phyloP scores from a whole-genome alignment of 1,140 invertebrate species.

The Pomacea maculata region DNA sequence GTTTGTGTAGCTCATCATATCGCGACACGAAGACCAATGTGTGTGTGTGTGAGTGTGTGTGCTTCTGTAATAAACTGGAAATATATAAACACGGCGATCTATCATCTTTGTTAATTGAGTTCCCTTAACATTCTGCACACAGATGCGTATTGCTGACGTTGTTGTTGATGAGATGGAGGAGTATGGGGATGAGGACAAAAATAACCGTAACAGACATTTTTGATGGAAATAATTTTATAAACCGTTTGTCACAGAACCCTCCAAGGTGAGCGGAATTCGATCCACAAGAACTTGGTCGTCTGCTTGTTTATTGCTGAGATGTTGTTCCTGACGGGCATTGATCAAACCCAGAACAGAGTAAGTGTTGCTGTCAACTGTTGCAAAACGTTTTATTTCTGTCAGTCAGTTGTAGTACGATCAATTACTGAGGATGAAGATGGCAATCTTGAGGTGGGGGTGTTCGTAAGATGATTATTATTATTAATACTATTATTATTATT shows the following conservation, averaged over 20 bases:
- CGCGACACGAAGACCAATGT: neutral
- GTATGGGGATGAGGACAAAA: no score
- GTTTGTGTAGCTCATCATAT: no score
- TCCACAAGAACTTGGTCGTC: conserved; percentile 90
- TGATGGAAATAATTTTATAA: neutral
- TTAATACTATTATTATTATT: neutral
- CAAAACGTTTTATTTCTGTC: neutral
- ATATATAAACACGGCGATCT: no score
- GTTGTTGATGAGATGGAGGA: neutral
- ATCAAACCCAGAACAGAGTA: conserved; percentile 51
- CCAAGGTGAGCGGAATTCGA: conserved; percentile 75
- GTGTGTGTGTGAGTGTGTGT: neutral
- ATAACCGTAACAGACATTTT: no score
- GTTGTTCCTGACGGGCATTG: conserved; percentile 90
- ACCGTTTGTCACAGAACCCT: conserved; percentile 70
- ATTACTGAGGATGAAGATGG: no score
- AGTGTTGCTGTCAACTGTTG: neutral
- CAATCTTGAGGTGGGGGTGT: no score
- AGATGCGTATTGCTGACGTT: neutral
- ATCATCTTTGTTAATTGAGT: no score
- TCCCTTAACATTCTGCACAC: neutral
- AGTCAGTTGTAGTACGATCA: neutral
- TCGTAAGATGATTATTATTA: no score
- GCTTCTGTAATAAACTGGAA: neutral
- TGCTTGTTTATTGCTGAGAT: conserved; percentile 92